Conservation (phyloP, 2,113 vertebrate species). For the Naja naja region DNA sequence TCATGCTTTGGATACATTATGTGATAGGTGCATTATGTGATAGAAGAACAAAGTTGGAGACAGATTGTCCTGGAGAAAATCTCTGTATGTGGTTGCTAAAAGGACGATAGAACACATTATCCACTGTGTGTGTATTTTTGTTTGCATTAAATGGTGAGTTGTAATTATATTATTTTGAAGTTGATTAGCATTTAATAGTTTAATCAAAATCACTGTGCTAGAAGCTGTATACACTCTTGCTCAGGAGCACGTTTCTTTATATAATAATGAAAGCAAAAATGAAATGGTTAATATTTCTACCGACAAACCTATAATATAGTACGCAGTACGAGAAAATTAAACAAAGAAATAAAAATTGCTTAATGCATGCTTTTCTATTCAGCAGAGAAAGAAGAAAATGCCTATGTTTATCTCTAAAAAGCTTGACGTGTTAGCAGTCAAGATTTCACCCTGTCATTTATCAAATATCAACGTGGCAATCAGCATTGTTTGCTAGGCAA, state of each 20-base stretch:
- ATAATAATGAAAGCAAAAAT: not conserved
- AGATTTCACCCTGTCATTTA: not conserved
- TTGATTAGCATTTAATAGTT: not conserved
- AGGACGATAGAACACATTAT: not conserved
- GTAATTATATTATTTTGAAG: not conserved
- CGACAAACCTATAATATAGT: not conserved
- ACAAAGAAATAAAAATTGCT: not conserved
- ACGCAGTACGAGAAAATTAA: rapidly evolving
- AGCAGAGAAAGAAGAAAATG: not conserved
- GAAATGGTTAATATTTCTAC: not conserved
- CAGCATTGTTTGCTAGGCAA: not conserved
- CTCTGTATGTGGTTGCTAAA: not conserved
- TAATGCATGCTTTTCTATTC: not conserved
- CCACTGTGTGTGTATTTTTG: not conserved
- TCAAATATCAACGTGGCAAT: not conserved
- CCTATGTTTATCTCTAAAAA: not conserved
- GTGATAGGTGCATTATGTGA: not conserved
- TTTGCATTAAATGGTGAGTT: not conserved
- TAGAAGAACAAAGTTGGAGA: not conserved
- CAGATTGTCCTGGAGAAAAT: not conserved
- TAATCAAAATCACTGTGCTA: not conserved
- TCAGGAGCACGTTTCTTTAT: not conserved
- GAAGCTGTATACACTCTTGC: not conserved
- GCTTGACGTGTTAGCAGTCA: not conserved
- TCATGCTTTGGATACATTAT: not conserved